Conservation (phyloP, 2,797 vertebrate species). For the Semotilus atromaculatus region DNA sequence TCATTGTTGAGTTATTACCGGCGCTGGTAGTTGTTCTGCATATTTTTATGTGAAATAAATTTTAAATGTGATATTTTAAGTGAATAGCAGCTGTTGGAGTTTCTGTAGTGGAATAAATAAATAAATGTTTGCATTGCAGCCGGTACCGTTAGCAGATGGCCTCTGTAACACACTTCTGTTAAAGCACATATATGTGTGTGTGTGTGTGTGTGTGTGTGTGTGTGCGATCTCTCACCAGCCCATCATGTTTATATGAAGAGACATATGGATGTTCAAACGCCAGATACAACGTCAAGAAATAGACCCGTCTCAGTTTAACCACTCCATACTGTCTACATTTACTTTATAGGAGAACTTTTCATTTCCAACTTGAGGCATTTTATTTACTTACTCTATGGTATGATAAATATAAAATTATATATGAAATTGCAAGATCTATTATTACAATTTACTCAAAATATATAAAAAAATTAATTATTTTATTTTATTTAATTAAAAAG, state of each 20-base stretch:
- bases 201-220: conserved; percentile 43
- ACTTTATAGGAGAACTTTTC: conserved; percentile 4
- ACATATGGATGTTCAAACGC: conserved; percentile 26
- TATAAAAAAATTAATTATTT: not conserved
- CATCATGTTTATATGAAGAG: conserved; percentile 61
- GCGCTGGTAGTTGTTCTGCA: not conserved
- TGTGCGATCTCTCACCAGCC: conserved; percentile 41
- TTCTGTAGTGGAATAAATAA: conserved; percentile 26
- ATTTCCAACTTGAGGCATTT: not conserved
- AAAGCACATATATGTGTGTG: conserved; percentile 45
- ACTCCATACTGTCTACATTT: not conserved
- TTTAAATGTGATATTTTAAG: conserved; percentile 13
- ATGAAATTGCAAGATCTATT: not conserved
- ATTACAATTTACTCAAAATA: not conserved
- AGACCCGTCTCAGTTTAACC: not conserved
- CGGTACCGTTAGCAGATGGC: conserved; percentile 66
- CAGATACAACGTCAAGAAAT: not conserved
- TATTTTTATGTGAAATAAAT: not conserved
- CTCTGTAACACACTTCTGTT: conserved; percentile 1
- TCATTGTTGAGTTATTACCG: not conserved
- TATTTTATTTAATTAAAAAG: no score
- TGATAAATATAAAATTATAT: not conserved
- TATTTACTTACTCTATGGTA: not conserved
- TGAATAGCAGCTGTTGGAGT: conserved; percentile 35
- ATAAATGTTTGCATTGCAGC: conserved; percentile 32